These are phyloP conservation scores for Torymus texanus DNA, from an alignment of 2,888 invertebrate species.

Conservation along the genomic window DNA sequence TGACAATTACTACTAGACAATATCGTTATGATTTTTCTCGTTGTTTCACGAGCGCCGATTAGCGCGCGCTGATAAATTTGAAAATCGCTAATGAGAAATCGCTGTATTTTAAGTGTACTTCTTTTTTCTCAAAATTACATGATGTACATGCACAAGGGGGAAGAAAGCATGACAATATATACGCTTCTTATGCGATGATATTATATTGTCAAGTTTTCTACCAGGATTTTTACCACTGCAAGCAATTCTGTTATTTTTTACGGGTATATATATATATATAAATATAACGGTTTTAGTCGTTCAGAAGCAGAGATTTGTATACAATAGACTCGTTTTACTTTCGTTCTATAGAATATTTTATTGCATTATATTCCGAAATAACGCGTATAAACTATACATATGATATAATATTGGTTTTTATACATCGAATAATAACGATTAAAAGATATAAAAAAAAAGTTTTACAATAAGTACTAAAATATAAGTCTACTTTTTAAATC, in stretches of 20 bases:
- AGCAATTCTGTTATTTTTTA: slow-evolving; percentile 35
- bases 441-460: too few relatives aligned
- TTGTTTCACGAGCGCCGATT: too few relatives aligned
- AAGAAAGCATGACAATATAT: neutral
- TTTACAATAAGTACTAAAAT: too few relatives aligned
- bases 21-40: neutral
- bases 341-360: neutral
- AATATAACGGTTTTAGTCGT: neutral
- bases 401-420: too few relatives aligned
- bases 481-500: too few relatives aligned
- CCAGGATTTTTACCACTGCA: neutral
- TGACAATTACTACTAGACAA: neutral
- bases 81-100: slow-evolving; percentile 4
- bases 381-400: too few relatives aligned
- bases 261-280: too few relatives aligned
- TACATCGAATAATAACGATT: too few relatives aligned
- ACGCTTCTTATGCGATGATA: too few relatives aligned
- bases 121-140: slow-evolving; percentile 24
- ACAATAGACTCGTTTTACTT: neutral
- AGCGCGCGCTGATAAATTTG: too few relatives aligned
- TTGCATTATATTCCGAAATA: too few relatives aligned
- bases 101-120: slow-evolving; percentile 40
- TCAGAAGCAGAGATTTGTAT: slow-evolving; percentile 1
- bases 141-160: slow-evolving; percentile 15
- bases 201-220: too few relatives aligned